phyloP scores from a whole-genome alignment of 1,140 invertebrate species.

The Pissodes strobi region DNA sequence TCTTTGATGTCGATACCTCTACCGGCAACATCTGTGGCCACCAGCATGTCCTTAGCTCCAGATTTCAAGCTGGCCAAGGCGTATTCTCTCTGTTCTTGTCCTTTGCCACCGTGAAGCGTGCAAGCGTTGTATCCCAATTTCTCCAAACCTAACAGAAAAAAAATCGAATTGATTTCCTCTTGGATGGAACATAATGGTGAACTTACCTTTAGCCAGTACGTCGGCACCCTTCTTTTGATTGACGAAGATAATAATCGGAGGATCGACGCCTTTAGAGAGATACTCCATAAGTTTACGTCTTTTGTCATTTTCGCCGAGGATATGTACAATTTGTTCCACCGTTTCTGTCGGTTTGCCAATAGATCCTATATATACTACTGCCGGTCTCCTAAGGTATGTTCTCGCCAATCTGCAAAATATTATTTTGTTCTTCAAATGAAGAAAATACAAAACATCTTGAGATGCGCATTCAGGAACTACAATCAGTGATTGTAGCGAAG shows the following conservation, averaged over 20 bases:
- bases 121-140: conserved; percentile 97
- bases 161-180: no score
- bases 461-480: no score
- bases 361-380: conserved; percentile 98
- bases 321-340: conserved; percentile 96
- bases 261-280: conserved; percentile 84
- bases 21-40: conserved; percentile 99
- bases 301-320: conserved; percentile 94
- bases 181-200: neutral
- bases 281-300: conserved; percentile 88
- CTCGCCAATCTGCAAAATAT: conserved; percentile 74
- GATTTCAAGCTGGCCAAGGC: conserved; percentile 94
- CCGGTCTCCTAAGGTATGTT: conserved; percentile 92
- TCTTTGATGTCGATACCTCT: conserved; percentile 99
- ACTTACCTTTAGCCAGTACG: conserved; percentile 84
- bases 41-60: conserved; percentile 95
- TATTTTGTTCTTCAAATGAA: no score
- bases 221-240: conserved; percentile 99
- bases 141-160: conserved; percentile 68
- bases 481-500: no score
- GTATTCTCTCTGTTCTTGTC: conserved; percentile 99
- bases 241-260: conserved; percentile 99
- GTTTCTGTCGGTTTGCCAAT: conserved; percentile 97
- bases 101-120: conserved; percentile 98
- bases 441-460: no score